Evolutionary conservation across 2,113 vertebrate species (phyloP).

Genomic region (Pituophis catenifer): DNA sequence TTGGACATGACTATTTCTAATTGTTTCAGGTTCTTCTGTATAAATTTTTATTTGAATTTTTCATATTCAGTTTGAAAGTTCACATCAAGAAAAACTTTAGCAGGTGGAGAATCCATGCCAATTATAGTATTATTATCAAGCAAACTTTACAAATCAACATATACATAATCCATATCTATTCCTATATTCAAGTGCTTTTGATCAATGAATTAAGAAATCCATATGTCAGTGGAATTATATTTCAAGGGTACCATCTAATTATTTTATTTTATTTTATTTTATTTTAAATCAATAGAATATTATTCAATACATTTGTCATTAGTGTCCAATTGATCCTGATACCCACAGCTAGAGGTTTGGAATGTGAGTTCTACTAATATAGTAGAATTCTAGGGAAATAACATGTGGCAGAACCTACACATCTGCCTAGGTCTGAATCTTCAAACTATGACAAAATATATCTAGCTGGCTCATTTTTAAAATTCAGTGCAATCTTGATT

Average conservation of each 20-base stretch:
- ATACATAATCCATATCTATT: background rate
- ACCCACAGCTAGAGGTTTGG: background rate
- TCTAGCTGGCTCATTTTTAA: constrained; percentile 38
- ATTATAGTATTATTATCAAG: background rate
- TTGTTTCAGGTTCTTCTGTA: background rate
- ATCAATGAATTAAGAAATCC: constrained; percentile 39
- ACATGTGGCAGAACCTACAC: background rate
- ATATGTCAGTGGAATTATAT: constrained; percentile 13
- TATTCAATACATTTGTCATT: background rate
- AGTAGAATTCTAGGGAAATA: background rate
- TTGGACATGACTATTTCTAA: background rate
- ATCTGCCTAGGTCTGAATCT: constrained; percentile 1
- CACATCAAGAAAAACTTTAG: background rate
- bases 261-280: background rate
- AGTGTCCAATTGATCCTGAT: background rate
- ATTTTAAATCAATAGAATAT: background rate
- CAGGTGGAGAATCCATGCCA: background rate
- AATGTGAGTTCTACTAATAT: background rate
- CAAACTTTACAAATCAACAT: background rate
- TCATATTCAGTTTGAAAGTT: background rate
- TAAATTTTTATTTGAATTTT: background rate
- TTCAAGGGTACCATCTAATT: background rate
- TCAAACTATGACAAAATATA: constrained; percentile 1
- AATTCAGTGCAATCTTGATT: constrained; percentile 54
- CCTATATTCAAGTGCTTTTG: constrained; percentile 3